A percentile compares a stretch with the other conserved stretches of the same genome.
These are phyloP conservation scores for Leistus spinibarbis DNA, from an alignment of 2,888 invertebrate genomes.

Conservation along the genomic window DNA sequence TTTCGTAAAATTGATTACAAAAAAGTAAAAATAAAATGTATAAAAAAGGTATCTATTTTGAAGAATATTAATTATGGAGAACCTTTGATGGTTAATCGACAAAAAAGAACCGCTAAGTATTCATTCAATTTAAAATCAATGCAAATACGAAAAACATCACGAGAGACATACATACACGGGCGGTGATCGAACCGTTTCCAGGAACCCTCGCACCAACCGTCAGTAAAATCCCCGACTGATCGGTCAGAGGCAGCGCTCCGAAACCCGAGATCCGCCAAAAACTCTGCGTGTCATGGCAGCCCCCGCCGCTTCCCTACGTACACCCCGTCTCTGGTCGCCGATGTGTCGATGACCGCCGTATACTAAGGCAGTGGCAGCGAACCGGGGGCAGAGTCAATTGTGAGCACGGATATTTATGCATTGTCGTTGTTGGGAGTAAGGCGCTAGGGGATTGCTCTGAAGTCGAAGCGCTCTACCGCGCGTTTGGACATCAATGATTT, in stretches of 20 bases:
- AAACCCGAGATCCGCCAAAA: neutral
- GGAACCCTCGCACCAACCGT: neutral
- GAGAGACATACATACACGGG: too few relatives aligned
- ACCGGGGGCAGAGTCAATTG: neutral
- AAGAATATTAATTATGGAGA: too few relatives aligned
- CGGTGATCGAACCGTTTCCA: neutral
- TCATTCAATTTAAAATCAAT: too few relatives aligned
- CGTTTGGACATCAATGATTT: neutral
- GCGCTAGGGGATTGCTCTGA: neutral
- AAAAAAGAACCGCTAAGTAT: too few relatives aligned
- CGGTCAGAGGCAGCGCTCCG: neutral
- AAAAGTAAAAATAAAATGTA: too few relatives aligned
- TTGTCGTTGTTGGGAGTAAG: neutral
- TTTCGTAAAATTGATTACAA: too few relatives aligned
- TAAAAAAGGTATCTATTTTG: too few relatives aligned
- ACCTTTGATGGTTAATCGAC: too few relatives aligned
- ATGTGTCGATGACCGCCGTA: neutral
- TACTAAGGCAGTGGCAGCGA: neutral
- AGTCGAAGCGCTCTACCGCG: neutral
- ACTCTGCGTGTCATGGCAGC: neutral
- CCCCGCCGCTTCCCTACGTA: neutral
- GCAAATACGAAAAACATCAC: too few relatives aligned
- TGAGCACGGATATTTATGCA: neutral
- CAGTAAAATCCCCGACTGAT: neutral
- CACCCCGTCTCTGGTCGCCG: neutral